phyloP scores from a whole-genome alignment of 2,888 invertebrate species.

The Clivina fossor region DNA sequence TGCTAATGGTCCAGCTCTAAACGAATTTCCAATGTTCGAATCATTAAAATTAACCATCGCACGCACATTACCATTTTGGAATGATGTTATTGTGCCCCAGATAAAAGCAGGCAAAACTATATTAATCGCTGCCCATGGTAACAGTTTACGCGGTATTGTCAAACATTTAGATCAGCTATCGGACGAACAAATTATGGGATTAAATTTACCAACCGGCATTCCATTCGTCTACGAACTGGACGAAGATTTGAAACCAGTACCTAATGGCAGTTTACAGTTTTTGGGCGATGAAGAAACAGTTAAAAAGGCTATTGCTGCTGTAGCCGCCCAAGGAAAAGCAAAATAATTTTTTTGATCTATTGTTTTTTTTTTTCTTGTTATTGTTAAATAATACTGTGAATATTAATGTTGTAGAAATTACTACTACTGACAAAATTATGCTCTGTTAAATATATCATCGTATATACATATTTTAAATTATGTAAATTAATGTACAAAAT shows the following conservation, averaged over 20 bases:
- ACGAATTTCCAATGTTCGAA: conserved; percentile 82
- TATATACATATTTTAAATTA: too few relatives aligned
- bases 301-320: conserved; percentile 73
- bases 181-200: conserved; percentile 71
- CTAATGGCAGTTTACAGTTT: conserved; percentile 67
- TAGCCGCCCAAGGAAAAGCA: conserved; percentile 77
- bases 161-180: conserved; percentile 78
- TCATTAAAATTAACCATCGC: conserved; percentile 83
- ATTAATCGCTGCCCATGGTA: conserved; percentile 86
- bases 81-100: conserved; percentile 81
- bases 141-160: conserved; percentile 84
- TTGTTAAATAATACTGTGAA: too few relatives aligned
- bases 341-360: too few relatives aligned
- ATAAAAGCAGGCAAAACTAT: conserved; percentile 80
- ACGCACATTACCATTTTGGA: conserved; percentile 87
- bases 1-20: conserved; percentile 67
- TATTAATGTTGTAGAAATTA: too few relatives aligned
- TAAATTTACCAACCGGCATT: conserved; percentile 79
- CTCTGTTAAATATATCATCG: too few relatives aligned
- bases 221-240: conserved; percentile 79
- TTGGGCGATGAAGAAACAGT: conserved; percentile 79
- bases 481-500: too few relatives aligned
- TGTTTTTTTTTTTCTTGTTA: too few relatives aligned
- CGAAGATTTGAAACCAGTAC: conserved; percentile 66
- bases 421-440: too few relatives aligned